phyloP scores from a whole-genome alignment of 2,797 vertebrate genomes.

The Anguilla anguilla region DNA sequence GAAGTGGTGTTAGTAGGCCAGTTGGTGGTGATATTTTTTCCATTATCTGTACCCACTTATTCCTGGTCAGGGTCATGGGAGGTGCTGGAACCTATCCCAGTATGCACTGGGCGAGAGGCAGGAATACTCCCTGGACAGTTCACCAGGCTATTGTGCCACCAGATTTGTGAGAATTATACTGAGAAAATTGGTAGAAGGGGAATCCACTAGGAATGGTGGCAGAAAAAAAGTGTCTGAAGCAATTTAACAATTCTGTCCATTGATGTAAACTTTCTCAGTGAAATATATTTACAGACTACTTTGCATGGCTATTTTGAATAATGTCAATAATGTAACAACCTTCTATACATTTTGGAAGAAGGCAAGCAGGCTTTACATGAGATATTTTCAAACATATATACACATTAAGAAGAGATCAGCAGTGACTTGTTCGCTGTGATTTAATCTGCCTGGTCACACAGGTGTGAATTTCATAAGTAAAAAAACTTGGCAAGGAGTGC shows the following conservation, averaged over 20 bases:
- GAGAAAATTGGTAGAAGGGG: neutral
- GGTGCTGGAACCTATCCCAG: no score
- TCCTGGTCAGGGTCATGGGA: no score
- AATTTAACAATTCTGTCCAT: neutral
- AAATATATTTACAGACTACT: slow-evolving; percentile 15
- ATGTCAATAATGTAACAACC: slow-evolving; percentile 15
- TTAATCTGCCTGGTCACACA: slow-evolving; percentile 61
- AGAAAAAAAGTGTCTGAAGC: neutral
- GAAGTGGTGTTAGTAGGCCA: neutral
- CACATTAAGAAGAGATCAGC: slow-evolving; percentile 54
- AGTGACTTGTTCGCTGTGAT: slow-evolving; percentile 50
- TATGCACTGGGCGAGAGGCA: no score
- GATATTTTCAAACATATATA: slow-evolving; percentile 47
- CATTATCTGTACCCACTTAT: no score
- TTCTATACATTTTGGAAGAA: slow-evolving; percentile 35
- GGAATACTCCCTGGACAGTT: no score
- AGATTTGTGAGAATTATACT: no score
- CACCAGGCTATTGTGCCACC: no score
- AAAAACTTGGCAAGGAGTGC: neutral
- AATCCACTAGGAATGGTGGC: neutral
- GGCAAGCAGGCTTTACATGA: slow-evolving; percentile 26
- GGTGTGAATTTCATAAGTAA: slow-evolving; percentile 43
- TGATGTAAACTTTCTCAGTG: neutral
- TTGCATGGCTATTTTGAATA: slow-evolving; percentile 12
- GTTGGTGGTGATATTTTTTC: neutral